phyloP scores from a whole-genome alignment of 2,888 invertebrate species.

The Pimpla rufipes region DNA sequence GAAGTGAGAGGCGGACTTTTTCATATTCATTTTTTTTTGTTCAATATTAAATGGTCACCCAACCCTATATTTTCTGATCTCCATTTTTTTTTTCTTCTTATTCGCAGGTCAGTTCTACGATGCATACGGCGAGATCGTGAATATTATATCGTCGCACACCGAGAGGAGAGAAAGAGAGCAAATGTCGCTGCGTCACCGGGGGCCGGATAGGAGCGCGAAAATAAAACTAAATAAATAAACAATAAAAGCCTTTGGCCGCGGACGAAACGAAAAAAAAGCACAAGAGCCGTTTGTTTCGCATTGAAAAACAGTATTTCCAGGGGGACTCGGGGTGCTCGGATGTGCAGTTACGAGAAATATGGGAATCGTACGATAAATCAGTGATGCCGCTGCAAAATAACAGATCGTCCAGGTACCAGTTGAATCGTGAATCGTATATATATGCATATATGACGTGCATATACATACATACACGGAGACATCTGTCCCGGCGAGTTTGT shows the following conservation, averaged over 20 bases:
- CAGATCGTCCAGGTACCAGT: slow-evolving; percentile 49
- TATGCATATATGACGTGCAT: neutral
- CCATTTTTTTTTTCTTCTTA: slow-evolving; percentile 40
- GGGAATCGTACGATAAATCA: slow-evolving; percentile 61
- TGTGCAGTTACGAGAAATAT: slow-evolving; percentile 37
- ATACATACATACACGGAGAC: slow-evolving; percentile 24
- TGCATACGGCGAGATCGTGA: slow-evolving; percentile 31
- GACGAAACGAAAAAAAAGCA: neutral
- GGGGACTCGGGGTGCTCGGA: slow-evolving; percentile 5
- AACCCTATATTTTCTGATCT: slow-evolving; percentile 7
- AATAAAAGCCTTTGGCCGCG: neutral
- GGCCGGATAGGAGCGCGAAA: neutral
- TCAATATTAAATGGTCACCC: neutral
- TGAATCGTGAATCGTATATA: slow-evolving; percentile 50
- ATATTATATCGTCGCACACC: slow-evolving; percentile 21
- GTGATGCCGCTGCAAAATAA: slow-evolving; percentile 55
- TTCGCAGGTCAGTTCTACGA: slow-evolving; percentile 42
- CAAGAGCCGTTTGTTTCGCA: neutral
- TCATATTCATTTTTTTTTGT: slow-evolving; percentile 3
- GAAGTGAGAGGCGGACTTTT: neutral
- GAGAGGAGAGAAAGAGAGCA: neutral
- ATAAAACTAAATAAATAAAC: neutral
- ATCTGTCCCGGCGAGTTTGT: slow-evolving; percentile 58
- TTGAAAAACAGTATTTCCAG: slow-evolving; percentile 32
- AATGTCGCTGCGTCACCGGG: neutral